Conservation (phyloP, 2,797 vertebrate species). For the Lithobates pipiens region DNA sequence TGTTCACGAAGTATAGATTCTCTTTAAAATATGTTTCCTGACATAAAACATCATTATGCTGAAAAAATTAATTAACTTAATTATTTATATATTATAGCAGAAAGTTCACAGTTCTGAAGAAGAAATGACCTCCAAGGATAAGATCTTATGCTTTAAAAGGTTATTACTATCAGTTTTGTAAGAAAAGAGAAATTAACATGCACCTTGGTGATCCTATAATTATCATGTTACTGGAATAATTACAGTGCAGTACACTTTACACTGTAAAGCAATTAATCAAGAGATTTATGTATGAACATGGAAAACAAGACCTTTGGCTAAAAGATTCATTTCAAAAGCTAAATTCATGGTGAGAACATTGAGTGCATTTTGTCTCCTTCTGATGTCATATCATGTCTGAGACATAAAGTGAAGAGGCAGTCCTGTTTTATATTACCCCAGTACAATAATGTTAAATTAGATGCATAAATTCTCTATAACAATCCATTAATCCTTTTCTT, state of each 20-base stretch:
- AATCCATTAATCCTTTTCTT: too few relatives aligned
- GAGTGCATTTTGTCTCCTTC: neutral
- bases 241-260: neutral
- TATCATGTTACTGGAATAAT: neutral
- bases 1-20: too few relatives aligned
- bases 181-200: neutral
- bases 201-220: neutral
- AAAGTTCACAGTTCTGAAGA: neutral
- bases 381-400: constrained; percentile 2
- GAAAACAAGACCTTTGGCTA: neutral
- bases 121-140: neutral
- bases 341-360: neutral
- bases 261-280: neutral
- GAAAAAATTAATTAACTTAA: neutral
- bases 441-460: too few relatives aligned
- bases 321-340: neutral
- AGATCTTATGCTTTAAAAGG: neutral
- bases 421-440: too few relatives aligned
- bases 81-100: neutral
- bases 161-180: neutral
- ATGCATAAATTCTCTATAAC: too few relatives aligned
- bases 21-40: too few relatives aligned
- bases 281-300: neutral
- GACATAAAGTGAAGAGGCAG: too few relatives aligned
- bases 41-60: too few relatives aligned